Percentiles rank a stretch among this genome's conserved stretches.
phyloP scores from a whole-genome alignment of 1,140 invertebrate species.

The Oedothorax gibbosus region DNA sequence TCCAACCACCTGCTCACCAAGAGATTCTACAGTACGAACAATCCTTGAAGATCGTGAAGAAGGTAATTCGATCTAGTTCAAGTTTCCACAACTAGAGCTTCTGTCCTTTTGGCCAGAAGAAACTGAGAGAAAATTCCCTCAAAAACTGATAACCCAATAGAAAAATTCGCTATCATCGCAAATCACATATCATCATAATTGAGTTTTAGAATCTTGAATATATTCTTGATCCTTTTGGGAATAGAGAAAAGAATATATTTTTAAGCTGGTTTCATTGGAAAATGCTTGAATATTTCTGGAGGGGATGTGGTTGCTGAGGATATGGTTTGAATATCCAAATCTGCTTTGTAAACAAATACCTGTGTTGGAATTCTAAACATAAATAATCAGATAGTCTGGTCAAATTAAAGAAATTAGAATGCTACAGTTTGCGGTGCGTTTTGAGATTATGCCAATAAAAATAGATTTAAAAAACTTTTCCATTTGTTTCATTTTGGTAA shows the following conservation, averaged over 20 bases:
- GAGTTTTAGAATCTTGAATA: conserved; percentile 35
- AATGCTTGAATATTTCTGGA: no score
- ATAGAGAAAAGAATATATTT: not conserved
- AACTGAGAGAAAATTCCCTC: conserved; percentile 19
- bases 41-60: not conserved
- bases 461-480: no score
- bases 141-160: conserved; percentile 45
- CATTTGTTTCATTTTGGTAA: no score
- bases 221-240: conserved; percentile 4
- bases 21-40: not conserved
- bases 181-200: conserved; percentile 47
- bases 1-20: conserved; percentile 29
- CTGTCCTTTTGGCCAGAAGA: not conserved
- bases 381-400: no score
- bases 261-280: no score
- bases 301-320: no score
- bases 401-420: no score
- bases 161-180: conserved; percentile 28
- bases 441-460: no score
- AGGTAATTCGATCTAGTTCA: conserved; percentile 26
- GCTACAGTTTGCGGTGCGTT: no score
- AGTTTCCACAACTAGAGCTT: not conserved
- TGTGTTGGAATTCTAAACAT: no score
- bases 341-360: no score
- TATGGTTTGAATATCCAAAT: no score